A percentile compares a stretch with the other conserved stretches of the same genome.
Conservation (phyloP, 2,797 vertebrate species). For the Eupleurogrammus muticus region DNA sequence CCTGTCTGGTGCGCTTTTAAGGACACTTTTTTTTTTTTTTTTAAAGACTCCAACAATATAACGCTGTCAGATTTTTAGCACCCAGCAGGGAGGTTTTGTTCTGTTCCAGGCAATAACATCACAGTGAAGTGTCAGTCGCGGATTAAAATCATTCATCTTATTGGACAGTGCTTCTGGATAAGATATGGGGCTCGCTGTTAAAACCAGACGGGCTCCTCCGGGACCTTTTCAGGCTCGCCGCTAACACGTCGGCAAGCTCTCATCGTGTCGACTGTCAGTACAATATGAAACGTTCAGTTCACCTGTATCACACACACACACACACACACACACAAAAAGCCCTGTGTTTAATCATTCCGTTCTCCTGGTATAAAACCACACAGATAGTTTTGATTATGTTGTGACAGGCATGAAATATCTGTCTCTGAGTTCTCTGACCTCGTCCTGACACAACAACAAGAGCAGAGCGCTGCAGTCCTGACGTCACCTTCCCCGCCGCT, state of each 20-base stretch:
- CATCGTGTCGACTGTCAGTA: slow-evolving; percentile 2
- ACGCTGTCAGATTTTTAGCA: slow-evolving; percentile 54
- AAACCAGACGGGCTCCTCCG: slow-evolving; percentile 24
- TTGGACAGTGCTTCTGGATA: slow-evolving; percentile 45
- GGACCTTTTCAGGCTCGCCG: slow-evolving; percentile 5
- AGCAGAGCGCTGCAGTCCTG: background rate
- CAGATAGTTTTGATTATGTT: slow-evolving; percentile 1
- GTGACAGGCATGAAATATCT: background rate
- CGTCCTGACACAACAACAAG: background rate
- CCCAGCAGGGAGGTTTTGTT: slow-evolving; percentile 55
- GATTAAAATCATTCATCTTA: slow-evolving; percentile 60
- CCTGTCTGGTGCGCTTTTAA: background rate
- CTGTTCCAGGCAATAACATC: slow-evolving; percentile 60
- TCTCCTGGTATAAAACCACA: background rate
- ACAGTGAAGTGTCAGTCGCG: slow-evolving; percentile 46
- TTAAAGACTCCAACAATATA: slow-evolving; percentile 18
- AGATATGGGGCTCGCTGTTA: slow-evolving; percentile 34
- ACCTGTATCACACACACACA: background rate
- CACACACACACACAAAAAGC: no score
- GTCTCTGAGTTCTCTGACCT: background rate
- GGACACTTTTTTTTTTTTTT: background rate
- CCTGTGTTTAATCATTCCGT: background rate
- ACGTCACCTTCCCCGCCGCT: slow-evolving; percentile 1
- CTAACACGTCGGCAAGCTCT: slow-evolving; percentile 18
- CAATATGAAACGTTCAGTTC: slow-evolving; percentile 21